Percentiles rank a stretch among this genome's conserved stretches.
Evolutionary conservation across 1,140 invertebrate species (phyloP).

Genomic region (Bombus difficillimus): DNA sequence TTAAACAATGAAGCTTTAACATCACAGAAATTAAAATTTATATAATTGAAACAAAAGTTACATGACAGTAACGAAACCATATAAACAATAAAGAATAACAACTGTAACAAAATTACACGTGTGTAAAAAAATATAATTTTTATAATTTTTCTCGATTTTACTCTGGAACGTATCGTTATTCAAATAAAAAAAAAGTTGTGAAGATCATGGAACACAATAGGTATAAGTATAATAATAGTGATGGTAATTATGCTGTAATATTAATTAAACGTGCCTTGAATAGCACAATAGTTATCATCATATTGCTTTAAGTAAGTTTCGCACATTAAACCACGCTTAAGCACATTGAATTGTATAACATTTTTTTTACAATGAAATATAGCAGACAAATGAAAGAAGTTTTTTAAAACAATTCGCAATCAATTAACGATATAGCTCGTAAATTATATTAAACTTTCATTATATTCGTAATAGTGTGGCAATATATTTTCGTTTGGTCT

Average conservation of each 20-base stretch:
- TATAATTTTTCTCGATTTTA: background rate
- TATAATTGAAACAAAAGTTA: background rate
- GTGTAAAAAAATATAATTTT: background rate
- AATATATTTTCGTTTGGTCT: background rate
- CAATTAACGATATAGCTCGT: background rate
- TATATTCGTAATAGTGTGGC: background rate
- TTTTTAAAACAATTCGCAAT: background rate
- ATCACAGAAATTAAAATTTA: background rate
- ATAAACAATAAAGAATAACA: background rate
- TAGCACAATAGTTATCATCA: conserved; percentile 23
- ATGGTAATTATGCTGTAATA: conserved; percentile 5
- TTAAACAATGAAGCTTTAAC: background rate
- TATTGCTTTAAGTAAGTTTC: conserved; percentile 27
- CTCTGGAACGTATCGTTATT: background rate
- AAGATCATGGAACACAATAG: conserved; percentile 2
- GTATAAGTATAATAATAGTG: background rate
- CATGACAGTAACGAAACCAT: background rate
- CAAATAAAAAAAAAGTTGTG: background rate
- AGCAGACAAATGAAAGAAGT: background rate
- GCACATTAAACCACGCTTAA: too few species aligned
- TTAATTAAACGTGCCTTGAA: conserved; percentile 8
- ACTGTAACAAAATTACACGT: background rate
- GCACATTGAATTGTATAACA: conserved; percentile 9
- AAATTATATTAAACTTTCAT: conserved; percentile 3
- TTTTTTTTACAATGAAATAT: background rate